phyloP scores from a whole-genome alignment of 2,113 vertebrate genomes.

The Phylloscopus trochilus region DNA sequence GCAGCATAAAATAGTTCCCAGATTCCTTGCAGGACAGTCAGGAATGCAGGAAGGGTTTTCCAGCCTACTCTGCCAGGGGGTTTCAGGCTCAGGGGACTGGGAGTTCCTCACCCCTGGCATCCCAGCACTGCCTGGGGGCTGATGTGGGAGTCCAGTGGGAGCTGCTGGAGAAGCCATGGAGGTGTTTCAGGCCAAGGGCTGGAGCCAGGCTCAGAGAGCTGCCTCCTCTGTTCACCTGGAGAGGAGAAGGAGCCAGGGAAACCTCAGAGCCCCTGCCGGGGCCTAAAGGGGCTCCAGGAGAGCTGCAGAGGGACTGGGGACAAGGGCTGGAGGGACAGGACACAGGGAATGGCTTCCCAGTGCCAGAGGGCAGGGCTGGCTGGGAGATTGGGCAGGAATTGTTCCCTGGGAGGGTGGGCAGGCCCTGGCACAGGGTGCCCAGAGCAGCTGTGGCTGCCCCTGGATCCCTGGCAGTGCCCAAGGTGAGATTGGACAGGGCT shows the following conservation, averaged over 20 bases:
- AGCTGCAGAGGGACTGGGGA: not conserved
- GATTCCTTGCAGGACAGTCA: fast-evolving
- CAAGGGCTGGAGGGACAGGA: not conserved
- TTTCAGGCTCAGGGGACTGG: fast-evolving
- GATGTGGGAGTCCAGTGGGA: too few relatives aligned
- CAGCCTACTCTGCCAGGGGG: not conserved
- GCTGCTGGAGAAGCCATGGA: not conserved
- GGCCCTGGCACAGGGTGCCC: not conserved
- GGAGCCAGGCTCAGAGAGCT: not conserved
- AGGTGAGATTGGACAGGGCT: fast-evolving
- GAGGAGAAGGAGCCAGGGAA: too few relatives aligned
- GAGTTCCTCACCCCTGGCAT: not conserved
- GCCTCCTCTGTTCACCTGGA: not conserved
- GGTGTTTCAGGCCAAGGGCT: not conserved
- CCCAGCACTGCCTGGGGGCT: not conserved
- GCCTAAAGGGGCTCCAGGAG: not conserved
- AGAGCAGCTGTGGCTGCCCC: not conserved
- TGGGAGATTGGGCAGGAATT: not conserved
- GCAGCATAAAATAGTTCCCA: fast-evolving
- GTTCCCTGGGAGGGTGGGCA: fast-evolving
- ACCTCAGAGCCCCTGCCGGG: not conserved
- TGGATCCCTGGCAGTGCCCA: not conserved
- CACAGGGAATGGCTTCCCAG: not conserved
- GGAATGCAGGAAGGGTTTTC: fast-evolving
- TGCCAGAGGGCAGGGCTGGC: fast-evolving